A percentile compares a stretch with the other conserved stretches of the same genome.
These are phyloP conservation scores for Ectemnius lituratus DNA, from an alignment of 2,888 invertebrate species.

Conservation along the genomic window DNA sequence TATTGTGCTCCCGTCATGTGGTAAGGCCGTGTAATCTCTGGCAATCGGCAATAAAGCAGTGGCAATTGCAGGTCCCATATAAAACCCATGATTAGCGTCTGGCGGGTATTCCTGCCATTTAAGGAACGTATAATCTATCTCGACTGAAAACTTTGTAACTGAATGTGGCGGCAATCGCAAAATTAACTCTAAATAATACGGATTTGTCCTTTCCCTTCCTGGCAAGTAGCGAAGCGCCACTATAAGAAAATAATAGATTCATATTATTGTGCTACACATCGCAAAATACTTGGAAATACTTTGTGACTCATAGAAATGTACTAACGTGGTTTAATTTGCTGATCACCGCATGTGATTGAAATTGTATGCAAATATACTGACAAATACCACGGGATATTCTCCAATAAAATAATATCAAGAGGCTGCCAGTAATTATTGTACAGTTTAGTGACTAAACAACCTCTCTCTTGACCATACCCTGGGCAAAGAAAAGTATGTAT, in stretches of 20 bases:
- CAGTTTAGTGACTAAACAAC: conserved; percentile 92
- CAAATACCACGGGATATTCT: conserved; percentile 94
- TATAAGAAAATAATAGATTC: conserved; percentile 53
- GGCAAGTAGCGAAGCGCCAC: conserved; percentile 81
- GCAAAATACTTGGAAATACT: conserved; percentile 36
- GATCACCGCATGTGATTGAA: conserved; percentile 81
- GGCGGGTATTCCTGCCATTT: conserved; percentile 99
- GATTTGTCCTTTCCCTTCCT: conserved; percentile 89
- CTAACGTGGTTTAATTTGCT: conserved; percentile 80
- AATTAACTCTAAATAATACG: conserved; percentile 93
- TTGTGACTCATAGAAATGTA: neutral
- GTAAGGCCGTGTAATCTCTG: conserved; percentile 88
- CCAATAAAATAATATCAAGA: conserved; percentile 89
- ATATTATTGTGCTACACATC: neutral
- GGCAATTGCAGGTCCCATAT: conserved; percentile 93
- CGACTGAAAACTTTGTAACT: conserved; percentile 88
- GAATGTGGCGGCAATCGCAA: conserved; percentile 89
- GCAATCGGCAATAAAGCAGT: conserved; percentile 88
- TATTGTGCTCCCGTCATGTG: conserved; percentile 84
- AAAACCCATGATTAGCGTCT: conserved; percentile 99
- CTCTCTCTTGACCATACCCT: conserved; percentile 95
- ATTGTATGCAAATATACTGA: conserved; percentile 94
- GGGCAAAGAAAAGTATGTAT: conserved; percentile 14
- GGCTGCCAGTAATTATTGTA: conserved; percentile 88
- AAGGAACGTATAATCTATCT: conserved; percentile 96